Evolutionary conservation across 2,113 vertebrate species (phyloP), one percentile per base, ranked within the genome.

Genomic region (Catagonus wagneri): DNA sequence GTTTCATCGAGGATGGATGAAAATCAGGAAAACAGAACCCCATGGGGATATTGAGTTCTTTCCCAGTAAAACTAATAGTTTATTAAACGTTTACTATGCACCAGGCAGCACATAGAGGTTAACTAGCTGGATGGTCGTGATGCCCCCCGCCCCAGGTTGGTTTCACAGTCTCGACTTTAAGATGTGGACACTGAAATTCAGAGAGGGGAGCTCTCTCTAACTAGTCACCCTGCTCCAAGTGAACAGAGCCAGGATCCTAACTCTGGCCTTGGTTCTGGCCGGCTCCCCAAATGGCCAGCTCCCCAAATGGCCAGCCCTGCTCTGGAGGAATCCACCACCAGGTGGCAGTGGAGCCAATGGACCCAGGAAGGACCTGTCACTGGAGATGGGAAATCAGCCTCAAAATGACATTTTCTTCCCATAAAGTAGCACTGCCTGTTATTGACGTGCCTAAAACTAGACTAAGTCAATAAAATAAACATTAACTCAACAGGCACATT

Each of bases 401-500:
- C 74, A 66, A 87, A 93, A 66, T n/a, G 72, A 20, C 44, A 3
- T 25, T 80, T 66, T 76, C 32, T 29, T 9, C 76, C 10, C 39
- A 79, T 54, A 78, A 92, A 96, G 86, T 36, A 94, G 15, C 54
- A 36, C 27, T 71, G n/a, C 69, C 89, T 91, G 86, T 72, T 84
- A 96, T 32, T 93, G 86, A 92, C 83, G n/a, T 52, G 50, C 29
- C 84, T 92, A 90, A 95, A 95, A 95, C 58, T 60, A 87, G 32
- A 76, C 91, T 95, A 95, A 95, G 94, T 97, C 66, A 87, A 71
- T 44, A 92, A 95, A 95, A 88, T 78, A 96, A 96, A 98, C 90
- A 96, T 98, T 97, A 98, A 98, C 96, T 44, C 78, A 95, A 69
- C 52, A 81, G 90, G 58, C 74, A 76, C 79, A 80, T 95, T 94